phyloP scores from a whole-genome alignment of 2,797 vertebrate genomes.

The Dendrocincla fuliginosa region DNA sequence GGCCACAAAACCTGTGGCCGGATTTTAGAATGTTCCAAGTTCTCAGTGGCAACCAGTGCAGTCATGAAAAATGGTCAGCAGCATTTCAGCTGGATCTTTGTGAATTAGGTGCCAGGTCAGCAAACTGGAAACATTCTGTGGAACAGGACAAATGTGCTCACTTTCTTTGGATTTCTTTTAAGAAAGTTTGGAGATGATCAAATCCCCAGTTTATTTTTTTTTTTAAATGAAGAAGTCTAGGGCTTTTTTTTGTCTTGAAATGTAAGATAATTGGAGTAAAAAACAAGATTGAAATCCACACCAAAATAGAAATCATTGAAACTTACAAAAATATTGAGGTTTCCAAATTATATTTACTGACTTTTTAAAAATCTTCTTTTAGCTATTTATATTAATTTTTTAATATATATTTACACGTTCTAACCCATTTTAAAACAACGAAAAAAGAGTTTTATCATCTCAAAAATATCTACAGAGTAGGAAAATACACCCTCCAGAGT shows the following conservation, averaged over 20 bases:
- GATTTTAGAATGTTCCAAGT: constrained; percentile 20
- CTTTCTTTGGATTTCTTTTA: constrained; percentile 6
- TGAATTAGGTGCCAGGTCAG: constrained; percentile 4
- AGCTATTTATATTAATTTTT: background rate
- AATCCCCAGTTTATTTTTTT: background rate
- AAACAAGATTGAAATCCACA: background rate
- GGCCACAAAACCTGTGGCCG: background rate
- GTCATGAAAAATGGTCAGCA: constrained; percentile 1
- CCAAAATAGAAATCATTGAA: background rate
- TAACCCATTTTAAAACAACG: background rate
- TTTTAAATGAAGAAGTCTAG: background rate
- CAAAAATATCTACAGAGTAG: background rate
- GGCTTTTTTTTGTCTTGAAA: background rate
- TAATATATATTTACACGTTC: background rate
- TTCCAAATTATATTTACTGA: background rate
- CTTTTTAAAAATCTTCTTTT: background rate
- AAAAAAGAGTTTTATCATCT: background rate
- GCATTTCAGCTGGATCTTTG: background rate
- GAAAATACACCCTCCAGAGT: background rate
- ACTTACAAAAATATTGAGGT: background rate
- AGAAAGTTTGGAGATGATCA: background rate
- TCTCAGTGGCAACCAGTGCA: background rate
- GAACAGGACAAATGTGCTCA: background rate
- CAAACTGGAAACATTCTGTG: constrained; percentile 14
- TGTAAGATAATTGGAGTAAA: background rate